Evolutionary conservation across 2,113 vertebrate species (phyloP), one percentile per base, ranked within the genome.

Genomic region (Pterocles orientalis): DNA sequence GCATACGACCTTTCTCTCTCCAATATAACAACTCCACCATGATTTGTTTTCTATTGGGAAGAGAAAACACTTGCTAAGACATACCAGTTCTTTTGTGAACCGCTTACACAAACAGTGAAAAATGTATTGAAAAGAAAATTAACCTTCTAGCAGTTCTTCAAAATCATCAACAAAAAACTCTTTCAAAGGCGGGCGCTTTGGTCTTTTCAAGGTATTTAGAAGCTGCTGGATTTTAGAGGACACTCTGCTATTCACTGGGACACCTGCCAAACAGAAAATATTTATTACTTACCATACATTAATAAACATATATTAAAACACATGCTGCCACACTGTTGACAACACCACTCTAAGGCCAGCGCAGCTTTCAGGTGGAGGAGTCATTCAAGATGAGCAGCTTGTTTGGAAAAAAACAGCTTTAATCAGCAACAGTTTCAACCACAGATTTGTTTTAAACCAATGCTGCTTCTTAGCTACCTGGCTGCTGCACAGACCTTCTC

Each of bases 171-270:
- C 98, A 72, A 99, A 99, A 98, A 99, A 99, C 83, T 99, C 99
- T 90, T 98, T 98, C 94, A 99, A 94, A 1, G 99, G 99, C 7
- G 99, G 99, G 25, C 99, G 99, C 96, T 99, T 99, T 14, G 99
- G 99, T 95, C 99, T 98, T 98, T 99, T 99, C 97, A 99, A 98
- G 28, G 99, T 99, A 94, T 99, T 99, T 26, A 99, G 98, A 84
- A 99, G 98, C 97, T 99, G 99, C 97, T 99, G 99, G 97, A 99
- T 99, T 97, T 99, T 99, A 88, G 99, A 99, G 80, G 99, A 99
- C 88, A 99, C 99, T 82, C 99, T 98, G 97, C 99, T 99, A 97
- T 98, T 99, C 95, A 99, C 99, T 17, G 99, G 99, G 79, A 99
- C 99, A 90, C 99, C 99, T 99, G 97, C 13, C 78, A 83, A 33